A percentile compares a stretch with the other conserved stretches of the same genome.
Evolutionary conservation across 1,140 invertebrate genomes (phyloP).

Genomic region (Plodia interpunctella): DNA sequence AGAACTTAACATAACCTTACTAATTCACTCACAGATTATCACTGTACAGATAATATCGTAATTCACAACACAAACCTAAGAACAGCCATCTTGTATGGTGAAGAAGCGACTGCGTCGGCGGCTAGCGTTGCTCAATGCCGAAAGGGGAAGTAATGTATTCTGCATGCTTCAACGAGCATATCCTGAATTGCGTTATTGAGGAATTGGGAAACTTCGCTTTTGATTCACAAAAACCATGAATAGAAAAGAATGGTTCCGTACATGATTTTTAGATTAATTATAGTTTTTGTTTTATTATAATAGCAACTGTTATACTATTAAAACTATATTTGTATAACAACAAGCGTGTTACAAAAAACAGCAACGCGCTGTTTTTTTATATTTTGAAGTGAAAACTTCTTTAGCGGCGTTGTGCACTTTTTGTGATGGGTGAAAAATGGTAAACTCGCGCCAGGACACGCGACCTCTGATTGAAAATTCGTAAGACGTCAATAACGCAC

Average conservation of each 20-base stretch:
- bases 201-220: not conserved
- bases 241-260: not conserved
- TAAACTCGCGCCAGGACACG: too few relatives aligned
- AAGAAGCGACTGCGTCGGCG: not conserved
- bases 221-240: not conserved
- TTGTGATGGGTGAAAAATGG: too few relatives aligned
- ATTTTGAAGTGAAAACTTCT: too few relatives aligned
- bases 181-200: not conserved
- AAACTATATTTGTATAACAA: too few relatives aligned
- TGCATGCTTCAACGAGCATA: not conserved
- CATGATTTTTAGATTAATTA: not conserved
- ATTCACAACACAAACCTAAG: not conserved
- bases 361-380: too few relatives aligned
- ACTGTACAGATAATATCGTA: not conserved
- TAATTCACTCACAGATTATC: not conserved
- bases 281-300: too few relatives aligned
- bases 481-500: too few relatives aligned
- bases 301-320: too few relatives aligned
- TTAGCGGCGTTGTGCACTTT: too few relatives aligned
- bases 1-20: not conserved
- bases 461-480: too few relatives aligned
- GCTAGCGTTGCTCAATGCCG: not conserved
- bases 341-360: too few relatives aligned
- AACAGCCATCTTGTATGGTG: not conserved
- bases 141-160: slow-evolving; percentile 5